Evolutionary conservation across 2,888 invertebrate genomes (phyloP), one percentile per base, ranked within the genome.

Genomic region (Chaitophorus viminalis): DNA sequence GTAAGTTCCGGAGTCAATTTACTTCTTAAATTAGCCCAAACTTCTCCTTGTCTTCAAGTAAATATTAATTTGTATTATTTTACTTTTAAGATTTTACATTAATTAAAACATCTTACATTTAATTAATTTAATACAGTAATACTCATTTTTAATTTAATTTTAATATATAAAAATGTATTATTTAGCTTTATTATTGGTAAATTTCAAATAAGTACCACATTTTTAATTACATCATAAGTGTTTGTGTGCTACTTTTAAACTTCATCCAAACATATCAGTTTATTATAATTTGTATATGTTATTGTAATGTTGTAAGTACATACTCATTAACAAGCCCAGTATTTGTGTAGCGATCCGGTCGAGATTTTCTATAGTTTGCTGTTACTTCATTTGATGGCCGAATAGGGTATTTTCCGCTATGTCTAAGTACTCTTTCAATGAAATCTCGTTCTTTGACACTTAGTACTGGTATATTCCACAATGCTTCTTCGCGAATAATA

Each of bases 371-470:
- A 92, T 97, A 97, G 90, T 94, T 93, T 79, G 95, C 94, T 39
- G 96, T 94, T 90, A 96, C 95, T 92, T 96, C 96, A 2, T 96
- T 96, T 60, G 96, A 95, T 21, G 97, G 97, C 31, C 97, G 93
- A 90, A 95, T 94, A 0, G 96, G 96, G 90, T 94, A 94, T 91
- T 94, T 95, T 89, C 95, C 94, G 21, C 94, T 94, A 89, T 94
- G 93, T 90, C 94, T 94, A n/a, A 96, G 92, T 29, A 97, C 94
- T 54, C 94, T 93, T 91, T 96, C 96, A 89, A 97, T 94, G 89
- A 96, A 96, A 1, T 92, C 91, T 65, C 94, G 93, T 83, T 95
- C 94, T 52, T 95, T 95, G 83, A 97, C 92, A 89, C 95, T 95
- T 76, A 97, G 94, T 82, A 97, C 93, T 65, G 94, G 94, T 89